Evolutionary conservation across 2,888 invertebrate genomes (phyloP), one percentile per base, ranked within the genome.

Genomic region (Drosophila mulleri): DNA sequence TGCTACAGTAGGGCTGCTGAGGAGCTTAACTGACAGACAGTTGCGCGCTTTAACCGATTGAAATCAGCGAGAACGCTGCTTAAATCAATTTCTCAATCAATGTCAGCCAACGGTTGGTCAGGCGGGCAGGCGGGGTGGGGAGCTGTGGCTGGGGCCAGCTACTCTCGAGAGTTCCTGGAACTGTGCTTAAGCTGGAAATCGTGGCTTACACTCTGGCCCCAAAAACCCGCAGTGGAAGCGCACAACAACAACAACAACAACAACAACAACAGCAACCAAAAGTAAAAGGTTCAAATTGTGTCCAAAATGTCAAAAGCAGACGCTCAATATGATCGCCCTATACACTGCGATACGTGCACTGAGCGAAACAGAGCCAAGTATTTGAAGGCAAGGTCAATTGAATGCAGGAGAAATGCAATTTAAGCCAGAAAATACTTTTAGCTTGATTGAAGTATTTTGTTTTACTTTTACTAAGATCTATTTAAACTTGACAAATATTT

Each of bases 71-170:
- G 77, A 83, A 78, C 87, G 89, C 82, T 90, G 75, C 82, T 79
- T 70, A 84, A 83, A 88, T 88, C 90, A 88, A 90, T 88, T 88
- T 89, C 90, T 88, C 90, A 88, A 88, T 88, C 90, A 88, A 88
- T 88, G 87, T 90, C 87, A 89, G 67, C 32, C 32, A 16, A 16
- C 26, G n/a, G 45, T 41, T 32, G 63, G 26, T 35, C 16, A 29
- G 16, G 48, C 47, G 16, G 42, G 58, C 41, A 58, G 23, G 41
- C 2, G 12, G 32, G 20, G 45, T 35, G 42, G 11, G 23, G 52
- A 48, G 54, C 56, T 37, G 42, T 12, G 29, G 14, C 3, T 35
- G 47, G 54, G 54, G 70, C 58, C 53, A 45, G 64, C 41, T 53
- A 58, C 69, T 61, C 63, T 61, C 37, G 23, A 18, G 61, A 45